Evolutionary conservation across 2,797 vertebrate species (phyloP), one percentile per base, ranked within the genome.

Genomic region (Phataginus tricuspis): DNA sequence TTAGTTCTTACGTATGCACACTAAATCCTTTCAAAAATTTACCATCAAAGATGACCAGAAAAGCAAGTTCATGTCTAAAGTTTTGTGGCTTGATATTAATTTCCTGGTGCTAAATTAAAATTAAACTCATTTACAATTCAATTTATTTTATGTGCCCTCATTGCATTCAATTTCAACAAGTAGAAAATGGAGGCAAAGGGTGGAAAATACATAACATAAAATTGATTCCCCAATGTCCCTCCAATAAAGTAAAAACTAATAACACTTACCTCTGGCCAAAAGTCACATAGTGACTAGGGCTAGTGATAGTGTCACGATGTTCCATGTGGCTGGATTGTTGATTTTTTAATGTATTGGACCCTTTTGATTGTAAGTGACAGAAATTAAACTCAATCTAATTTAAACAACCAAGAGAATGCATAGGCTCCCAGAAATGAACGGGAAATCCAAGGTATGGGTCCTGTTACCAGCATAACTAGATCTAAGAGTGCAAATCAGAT

Each of bases 11-110:
- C 49, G 77, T 16, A 23, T 11, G 37, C 7, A 39, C 37, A 59
- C 49, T 85, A 29, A 84, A 74, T 78, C 86, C 39, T 87, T 95
- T 79, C 53, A 66, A 74, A 94, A 86, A n/a, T 29, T 29, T 90
- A 25, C 59, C 72, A 86, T 71, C 29, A 64, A 71, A 57, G 59
- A 90, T 57, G 39, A 77, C 57, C 27, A 84, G 94, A 90, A 86
- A 92, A 55, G 4, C 25, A 92, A 72, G 31, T 15, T 78, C 23
- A 57, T 18, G 11, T 72, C 51, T 66, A 34, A 59, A 61, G 42
- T 68, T 92, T 72, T 69, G 12, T 92, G 34, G 77, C n/a, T 79
- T 84, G 42, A 45, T 75, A 84, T 74, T 66, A 94, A 74, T 51
- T 69, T 23, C 3, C 13, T 75, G 37, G 42, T 69, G 21, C 59